Percentiles rank a stretch among this genome's conserved stretches.
Evolutionary conservation across 2,113 vertebrate species (phyloP).

Genomic region (Xenopus tropicalis): UCB_Xtro_10.0 CM004443.2:75681001-75681500

Average conservation of each 20-base stretch:
- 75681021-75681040: slow-evolving; percentile 55
- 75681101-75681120: slow-evolving; percentile 55
- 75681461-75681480: no score
- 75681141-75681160: slow-evolving; percentile 45
- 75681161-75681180: slow-evolving; percentile 29
- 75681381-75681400: no score
- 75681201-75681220: slow-evolving; percentile 12
- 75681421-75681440: no score
- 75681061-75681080: slow-evolving; percentile 52
- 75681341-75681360: no score
- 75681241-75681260: background rate
- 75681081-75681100: slow-evolving; percentile 53
- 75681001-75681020: slow-evolving; percentile 55
- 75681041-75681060: slow-evolving; percentile 54
- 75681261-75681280: no score
- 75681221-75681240: slow-evolving; percentile 9
- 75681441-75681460: no score
- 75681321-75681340: no score
- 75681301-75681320: no score
- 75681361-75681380: no score
- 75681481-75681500: no score
- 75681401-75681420: no score
- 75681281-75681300: no score
- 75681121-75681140: slow-evolving; percentile 49
- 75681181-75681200: slow-evolving; percentile 41